Evolutionary conservation across 2,113 vertebrate genomes (phyloP).

Genomic region (Aldabrachelys gigantea): DNA sequence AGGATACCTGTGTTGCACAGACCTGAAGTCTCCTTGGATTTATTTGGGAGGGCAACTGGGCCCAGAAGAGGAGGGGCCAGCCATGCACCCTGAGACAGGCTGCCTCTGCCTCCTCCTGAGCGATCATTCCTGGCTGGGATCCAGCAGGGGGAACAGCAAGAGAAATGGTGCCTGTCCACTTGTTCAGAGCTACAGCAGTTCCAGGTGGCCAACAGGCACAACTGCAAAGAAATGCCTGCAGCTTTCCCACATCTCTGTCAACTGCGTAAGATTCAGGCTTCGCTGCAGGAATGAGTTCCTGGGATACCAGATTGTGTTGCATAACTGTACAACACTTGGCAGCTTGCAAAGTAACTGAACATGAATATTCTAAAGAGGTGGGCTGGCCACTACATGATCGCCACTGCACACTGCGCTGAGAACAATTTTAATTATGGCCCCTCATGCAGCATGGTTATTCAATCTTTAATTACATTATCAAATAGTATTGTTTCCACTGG

Average conservation of each 20-base stretch:
- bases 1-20: too few relatives aligned
- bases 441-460: background rate
- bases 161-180: background rate
- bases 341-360: background rate
- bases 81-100: too few relatives aligned
- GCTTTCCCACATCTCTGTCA: accelerated
- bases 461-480: background rate
- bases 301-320: background rate
- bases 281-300: background rate
- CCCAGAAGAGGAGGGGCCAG: too few relatives aligned
- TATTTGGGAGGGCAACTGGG: too few relatives aligned
- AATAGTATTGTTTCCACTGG: background rate
- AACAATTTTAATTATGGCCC: background rate
- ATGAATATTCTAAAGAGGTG: background rate
- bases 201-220: background rate
- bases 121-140: background rate
- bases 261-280: background rate
- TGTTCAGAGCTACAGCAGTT: background rate
- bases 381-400: background rate
- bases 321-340: too few relatives aligned
- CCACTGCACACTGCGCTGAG: background rate
- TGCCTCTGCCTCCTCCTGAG: background rate
- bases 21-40: too few relatives aligned
- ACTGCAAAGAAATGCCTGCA: background rate
- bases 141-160: background rate